A percentile compares a stretch with the other conserved stretches of the same genome.
Conservation (phyloP, 2,797 vertebrate species). For the Zalophus californianus region DNA sequence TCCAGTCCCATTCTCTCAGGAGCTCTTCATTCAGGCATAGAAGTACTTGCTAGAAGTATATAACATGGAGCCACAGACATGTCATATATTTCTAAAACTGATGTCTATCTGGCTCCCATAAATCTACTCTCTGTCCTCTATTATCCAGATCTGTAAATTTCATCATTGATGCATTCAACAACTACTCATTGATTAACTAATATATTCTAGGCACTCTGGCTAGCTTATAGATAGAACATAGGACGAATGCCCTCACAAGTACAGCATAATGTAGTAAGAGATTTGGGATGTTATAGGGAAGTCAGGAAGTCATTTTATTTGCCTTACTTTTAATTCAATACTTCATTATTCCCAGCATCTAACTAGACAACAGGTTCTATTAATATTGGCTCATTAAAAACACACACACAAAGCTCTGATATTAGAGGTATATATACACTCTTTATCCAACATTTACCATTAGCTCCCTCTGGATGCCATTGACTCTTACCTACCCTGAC, state of each 20-base stretch:
- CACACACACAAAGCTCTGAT: neutral
- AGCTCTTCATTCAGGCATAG: accelerated
- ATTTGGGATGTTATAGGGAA: neutral
- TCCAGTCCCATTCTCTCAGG: neutral
- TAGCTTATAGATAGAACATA: neutral
- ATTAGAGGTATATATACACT: neutral
- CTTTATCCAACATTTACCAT: neutral
- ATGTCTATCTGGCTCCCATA: neutral
- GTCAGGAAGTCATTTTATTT: neutral
- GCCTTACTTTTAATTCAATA: neutral
- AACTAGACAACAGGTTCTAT: neutral
- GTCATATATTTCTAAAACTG: neutral
- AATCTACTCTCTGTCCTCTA: neutral
- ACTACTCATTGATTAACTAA: neutral
- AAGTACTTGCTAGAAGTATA: neutral
- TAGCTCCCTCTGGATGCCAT: neutral
- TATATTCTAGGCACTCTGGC: neutral
- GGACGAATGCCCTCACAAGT: neutral
- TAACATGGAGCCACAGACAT: neutral
- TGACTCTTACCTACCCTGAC: neutral
- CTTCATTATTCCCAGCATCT: neutral
- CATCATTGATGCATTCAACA: neutral
- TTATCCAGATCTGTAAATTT: neutral
- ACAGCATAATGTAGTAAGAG: neutral
- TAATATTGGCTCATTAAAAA: neutral